phyloP scores from a whole-genome alignment of 2,797 vertebrate genomes.

The Premnoplex brunnescens region DNA sequence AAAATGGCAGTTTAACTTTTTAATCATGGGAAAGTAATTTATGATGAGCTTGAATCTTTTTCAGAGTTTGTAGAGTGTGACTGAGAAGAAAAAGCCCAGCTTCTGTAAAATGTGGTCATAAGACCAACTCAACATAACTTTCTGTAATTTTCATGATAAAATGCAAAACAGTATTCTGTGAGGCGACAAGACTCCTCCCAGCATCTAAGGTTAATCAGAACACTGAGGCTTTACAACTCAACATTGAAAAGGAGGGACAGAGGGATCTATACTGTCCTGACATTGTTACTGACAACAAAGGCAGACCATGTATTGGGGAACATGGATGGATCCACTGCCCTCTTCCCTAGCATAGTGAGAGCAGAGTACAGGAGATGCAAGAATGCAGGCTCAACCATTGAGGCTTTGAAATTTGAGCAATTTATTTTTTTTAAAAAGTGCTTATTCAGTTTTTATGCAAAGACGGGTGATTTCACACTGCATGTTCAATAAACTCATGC shows the following conservation, averaged over 20 bases:
- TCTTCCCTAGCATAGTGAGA: not conserved
- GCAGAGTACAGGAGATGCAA: not conserved
- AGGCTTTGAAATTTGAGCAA: not conserved
- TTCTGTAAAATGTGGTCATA: not conserved
- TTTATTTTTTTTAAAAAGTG: not conserved
- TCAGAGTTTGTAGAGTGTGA: not conserved
- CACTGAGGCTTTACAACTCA: not conserved
- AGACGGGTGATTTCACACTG: slow-evolving; percentile 48
- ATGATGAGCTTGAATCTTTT: slow-evolving; percentile 26
- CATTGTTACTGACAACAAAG: not conserved
- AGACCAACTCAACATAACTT: not conserved
- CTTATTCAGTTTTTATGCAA: slow-evolving; percentile 41
- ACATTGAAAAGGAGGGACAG: not conserved
- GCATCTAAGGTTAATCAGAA: not conserved
- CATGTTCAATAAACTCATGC: slow-evolving; percentile 48
- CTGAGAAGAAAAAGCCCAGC: not conserved
- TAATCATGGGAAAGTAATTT: slow-evolving; percentile 60
- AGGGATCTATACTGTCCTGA: not conserved
- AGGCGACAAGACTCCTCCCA: not conserved
- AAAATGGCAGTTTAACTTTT: slow-evolving; percentile 50
- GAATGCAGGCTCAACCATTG: not conserved
- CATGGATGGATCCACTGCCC: not conserved
- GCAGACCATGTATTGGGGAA: not conserved
- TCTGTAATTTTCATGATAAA: not conserved
- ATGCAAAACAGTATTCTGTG: not conserved